Base-by-base conservation (phyloP, 2,888 invertebrate genomes). In the Megalurothrips usitatus region DNA sequence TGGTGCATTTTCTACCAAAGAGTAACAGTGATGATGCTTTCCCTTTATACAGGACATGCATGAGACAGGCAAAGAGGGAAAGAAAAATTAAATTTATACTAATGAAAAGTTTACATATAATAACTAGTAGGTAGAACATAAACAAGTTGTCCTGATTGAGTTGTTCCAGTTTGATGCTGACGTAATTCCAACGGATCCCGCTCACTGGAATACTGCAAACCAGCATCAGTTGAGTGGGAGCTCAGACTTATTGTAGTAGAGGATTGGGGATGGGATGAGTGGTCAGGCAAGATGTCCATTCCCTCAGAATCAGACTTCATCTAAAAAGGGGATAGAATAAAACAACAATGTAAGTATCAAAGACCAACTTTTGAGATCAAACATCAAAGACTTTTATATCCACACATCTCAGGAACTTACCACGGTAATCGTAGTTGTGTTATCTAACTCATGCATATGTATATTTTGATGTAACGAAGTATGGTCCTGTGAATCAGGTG, bases 191-290 rank as follows among this genome's bases (percentile, higher is more conserved):
- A 9, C 1, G 68, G 1, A 26, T 75, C 68, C 12, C 68, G 9
- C 2, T 75, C 68, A 26, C 68, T 75, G 26, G 68, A 9, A 12
- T 75, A 75, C 26, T 75, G 68, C 23, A 75, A 26, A 26, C 68
- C 68, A 11, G 68, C 68, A 9, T 75, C 68, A 8, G 68, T 75
- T 8, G 68, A 26, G 68, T 75, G 68, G 8, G 68, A 23, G 26
- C 68, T 75, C 26, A 75, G 68, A 75, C 68, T 75, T 26, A 75
- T 75, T 75, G 68, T 75, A 12, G 68, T 75, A 75, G 68, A 23
- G 26, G 23, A 10, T 26, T 75, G 68, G 26, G 58, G 12, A 58
- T 58, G 58, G 58, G 58, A 58, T n/a, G 58, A 26, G 26, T 75
- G 23, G 26, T 75, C 68, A 4, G 68, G 68, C 26, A 75, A 26